These are phyloP conservation scores for Nannoperca obscura DNA, from an alignment of 2,797 vertebrate species.

Conservation along the genomic window DNA sequence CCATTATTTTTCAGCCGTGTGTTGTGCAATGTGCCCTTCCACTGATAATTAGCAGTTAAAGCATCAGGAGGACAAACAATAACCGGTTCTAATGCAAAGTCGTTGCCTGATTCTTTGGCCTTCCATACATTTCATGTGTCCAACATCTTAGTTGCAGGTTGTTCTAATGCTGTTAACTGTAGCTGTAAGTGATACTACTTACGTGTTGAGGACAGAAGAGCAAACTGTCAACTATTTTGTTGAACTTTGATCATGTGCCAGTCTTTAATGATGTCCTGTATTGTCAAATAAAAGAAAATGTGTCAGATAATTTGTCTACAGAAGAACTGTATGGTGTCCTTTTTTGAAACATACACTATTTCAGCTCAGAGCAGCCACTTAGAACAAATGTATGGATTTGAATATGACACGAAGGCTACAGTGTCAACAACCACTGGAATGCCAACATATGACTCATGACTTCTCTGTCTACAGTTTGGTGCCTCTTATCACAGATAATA, in stretches of 20 bases:
- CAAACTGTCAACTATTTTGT: slow-evolving; percentile 45
- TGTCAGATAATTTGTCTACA: slow-evolving; percentile 1
- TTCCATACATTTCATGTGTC: slow-evolving; percentile 42
- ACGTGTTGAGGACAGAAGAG: slow-evolving; percentile 41
- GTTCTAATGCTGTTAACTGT: slow-evolving; percentile 19
- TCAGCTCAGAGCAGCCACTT: not conserved
- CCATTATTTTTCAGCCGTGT: slow-evolving; percentile 14
- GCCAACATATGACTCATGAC: not conserved
- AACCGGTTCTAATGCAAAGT: slow-evolving; percentile 31
- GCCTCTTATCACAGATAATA: not conserved
- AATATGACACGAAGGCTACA: not conserved
- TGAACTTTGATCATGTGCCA: slow-evolving; percentile 51
- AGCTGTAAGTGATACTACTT: slow-evolving; percentile 13
- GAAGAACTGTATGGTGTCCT: not conserved
- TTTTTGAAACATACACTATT: not conserved
- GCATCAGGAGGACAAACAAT: slow-evolving; percentile 24
- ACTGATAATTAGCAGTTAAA: slow-evolving; percentile 2
- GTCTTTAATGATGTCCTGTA: slow-evolving; percentile 52
- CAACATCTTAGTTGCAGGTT: slow-evolving; percentile 6
- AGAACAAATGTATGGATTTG: not conserved
- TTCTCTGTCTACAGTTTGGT: not conserved
- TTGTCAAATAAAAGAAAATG: slow-evolving; percentile 65
- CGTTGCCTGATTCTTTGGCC: slow-evolving; percentile 40
- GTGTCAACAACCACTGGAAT: not conserved
- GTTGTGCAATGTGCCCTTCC: slow-evolving; percentile 20